Conservation (phyloP, 2,888 invertebrate species). For the Agonopterix heracliana region DNA sequence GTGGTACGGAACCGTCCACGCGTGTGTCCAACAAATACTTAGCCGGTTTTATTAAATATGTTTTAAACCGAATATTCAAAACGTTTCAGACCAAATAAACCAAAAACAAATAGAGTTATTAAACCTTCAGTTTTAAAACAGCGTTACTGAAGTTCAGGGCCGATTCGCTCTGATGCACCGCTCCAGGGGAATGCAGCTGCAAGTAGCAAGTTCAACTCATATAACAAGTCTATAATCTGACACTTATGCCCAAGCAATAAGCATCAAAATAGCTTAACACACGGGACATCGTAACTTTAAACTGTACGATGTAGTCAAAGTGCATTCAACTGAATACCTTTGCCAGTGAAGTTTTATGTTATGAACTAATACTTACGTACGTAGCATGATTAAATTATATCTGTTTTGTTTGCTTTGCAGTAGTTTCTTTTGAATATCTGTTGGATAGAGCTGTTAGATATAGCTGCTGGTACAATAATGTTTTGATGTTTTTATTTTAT, state of each 20-base stretch:
- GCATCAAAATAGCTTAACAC: neutral
- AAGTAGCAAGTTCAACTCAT: conserved; percentile 19
- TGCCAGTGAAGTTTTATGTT: conserved; percentile 6
- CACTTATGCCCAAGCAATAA: neutral
- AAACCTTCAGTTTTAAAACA: no score
- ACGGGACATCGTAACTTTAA: neutral
- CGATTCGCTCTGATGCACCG: conserved; percentile 37
- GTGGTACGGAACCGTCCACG: neutral
- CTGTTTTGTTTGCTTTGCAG: no score
- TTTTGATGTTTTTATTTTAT: no score
- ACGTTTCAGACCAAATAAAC: no score
- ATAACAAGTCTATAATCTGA: neutral
- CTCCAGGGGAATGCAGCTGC: conserved; percentile 21
- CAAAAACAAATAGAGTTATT: no score
- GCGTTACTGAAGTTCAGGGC: conserved; percentile 38
- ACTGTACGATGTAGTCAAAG: conserved; percentile 10
- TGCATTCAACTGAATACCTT: conserved; percentile 43
- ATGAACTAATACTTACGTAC: conserved; percentile 1
- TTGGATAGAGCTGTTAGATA: no score
- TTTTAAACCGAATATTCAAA: no score
- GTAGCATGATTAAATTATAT: no score
- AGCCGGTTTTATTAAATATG: neutral
- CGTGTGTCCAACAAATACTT: neutral
- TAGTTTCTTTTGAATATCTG: no score
- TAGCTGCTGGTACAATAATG: no score